phyloP scores from a whole-genome alignment of 1,140 invertebrate species.

The Manduca sexta region DNA sequence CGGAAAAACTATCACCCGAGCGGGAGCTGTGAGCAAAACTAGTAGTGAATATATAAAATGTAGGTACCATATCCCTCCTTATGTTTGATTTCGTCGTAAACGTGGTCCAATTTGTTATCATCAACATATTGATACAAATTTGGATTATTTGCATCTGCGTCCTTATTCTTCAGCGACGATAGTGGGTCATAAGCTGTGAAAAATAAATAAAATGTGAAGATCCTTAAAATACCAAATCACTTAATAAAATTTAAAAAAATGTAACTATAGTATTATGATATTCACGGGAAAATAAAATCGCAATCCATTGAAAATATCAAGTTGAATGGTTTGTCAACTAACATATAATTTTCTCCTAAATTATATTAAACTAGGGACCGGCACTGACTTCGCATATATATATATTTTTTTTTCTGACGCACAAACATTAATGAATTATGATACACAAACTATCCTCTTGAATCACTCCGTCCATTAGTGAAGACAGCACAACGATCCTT shows the following conservation, averaged over 20 bases:
- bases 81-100: slow-evolving; percentile 94
- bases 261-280: slow-evolving; percentile 3
- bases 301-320: background rate
- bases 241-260: slow-evolving; percentile 1
- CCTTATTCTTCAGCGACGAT: slow-evolving; percentile 82
- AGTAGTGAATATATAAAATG: too few species aligned
- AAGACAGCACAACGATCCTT: too few species aligned
- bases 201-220: slow-evolving; percentile 47
- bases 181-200: slow-evolving; percentile 75
- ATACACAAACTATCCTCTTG: too few species aligned
- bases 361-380: too few species aligned
- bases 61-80: slow-evolving; percentile 77
- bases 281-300: background rate
- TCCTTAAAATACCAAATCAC: background rate
- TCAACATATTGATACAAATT: slow-evolving; percentile 89
- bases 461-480: too few species aligned
- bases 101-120: slow-evolving; percentile 83
- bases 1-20: too few species aligned
- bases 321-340: background rate
- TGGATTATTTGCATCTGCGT: slow-evolving; percentile 88
- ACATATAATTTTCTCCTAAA: background rate
- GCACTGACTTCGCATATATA: too few species aligned
- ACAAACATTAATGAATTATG: too few species aligned
- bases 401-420: too few species aligned
- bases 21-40: too few species aligned